Evolutionary conservation across 1,140 invertebrate genomes (phyloP), one percentile per base, ranked within the genome.

Genomic region (Ceratitis capitata): DNA sequence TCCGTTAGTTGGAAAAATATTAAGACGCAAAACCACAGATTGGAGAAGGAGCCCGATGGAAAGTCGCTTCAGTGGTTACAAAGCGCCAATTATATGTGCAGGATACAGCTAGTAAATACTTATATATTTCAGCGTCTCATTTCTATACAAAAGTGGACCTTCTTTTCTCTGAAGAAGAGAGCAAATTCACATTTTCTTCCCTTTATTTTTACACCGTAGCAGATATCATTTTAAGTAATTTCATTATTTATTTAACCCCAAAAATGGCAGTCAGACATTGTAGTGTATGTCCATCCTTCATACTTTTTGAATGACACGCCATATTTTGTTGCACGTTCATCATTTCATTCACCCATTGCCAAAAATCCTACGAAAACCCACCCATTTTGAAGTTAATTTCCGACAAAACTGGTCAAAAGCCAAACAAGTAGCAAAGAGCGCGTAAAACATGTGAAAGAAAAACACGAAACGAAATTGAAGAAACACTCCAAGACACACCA

Each of bases 341-440:
- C 42, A 45, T 47, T 47, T 78, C 45, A 10, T 53, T 19, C 23
- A 56, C 53, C 23, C 56, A 61, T 61, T 61, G 4, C 12, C 0
- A n/a, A 78, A 78, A 78, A 45, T 78, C 14, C 42, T 19, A 39
- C 39, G 64, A 78, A 78, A 78, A 78, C 39, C 69, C 69, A 45
- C 69, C 69, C 69, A 78, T 78, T 78, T 78, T 7, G n/a, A 78
- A 78, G 69, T 78, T 78, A 78, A 78, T 78, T 45, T 78, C 39
- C 39, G 35, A 78, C 69, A 78, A 78, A 78, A 78, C 69, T 78
- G 69, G 69, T 78, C 69, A 78, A 78, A 78, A 78, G 69, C 69
- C 69, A 78, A 78, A 78, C 69, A 45, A 78, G 69, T 7, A 78
- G 14, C 39, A 47, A 78, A 42, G 69, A 45, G 69, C 69, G 39